Percentiles rank a stretch among this genome's conserved stretches.
These are phyloP conservation scores for Synodontis membranacea DNA, from an alignment of 2,113 vertebrate species.

Conservation along the genomic window DNA sequence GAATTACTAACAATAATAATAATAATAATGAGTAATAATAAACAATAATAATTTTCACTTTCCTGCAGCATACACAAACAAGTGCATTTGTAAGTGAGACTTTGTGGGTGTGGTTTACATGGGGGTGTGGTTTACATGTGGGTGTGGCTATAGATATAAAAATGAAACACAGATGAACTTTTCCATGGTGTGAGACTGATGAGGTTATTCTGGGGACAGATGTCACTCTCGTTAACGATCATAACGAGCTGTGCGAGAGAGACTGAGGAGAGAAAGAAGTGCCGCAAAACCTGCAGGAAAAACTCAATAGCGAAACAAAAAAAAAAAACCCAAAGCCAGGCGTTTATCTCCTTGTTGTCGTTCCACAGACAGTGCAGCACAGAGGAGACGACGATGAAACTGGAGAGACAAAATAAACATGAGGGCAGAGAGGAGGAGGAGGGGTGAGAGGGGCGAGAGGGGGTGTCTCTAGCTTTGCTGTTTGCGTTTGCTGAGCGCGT, in stretches of 20 bases:
- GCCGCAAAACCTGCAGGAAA: conserved; percentile 49
- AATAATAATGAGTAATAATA: conserved; percentile 2
- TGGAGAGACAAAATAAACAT: conserved; percentile 51
- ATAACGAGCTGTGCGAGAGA: conserved; percentile 13
- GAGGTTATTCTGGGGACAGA: not conserved
- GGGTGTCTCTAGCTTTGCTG: conserved; percentile 82
- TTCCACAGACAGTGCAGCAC: conserved; percentile 55
- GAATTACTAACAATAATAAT: not conserved
- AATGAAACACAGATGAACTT: not conserved
- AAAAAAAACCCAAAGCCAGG: conserved; percentile 58
- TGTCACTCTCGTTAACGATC: not conserved
- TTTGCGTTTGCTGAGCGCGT: conserved; percentile 92
- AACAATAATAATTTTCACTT: not conserved
- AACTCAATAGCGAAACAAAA: conserved; percentile 43
- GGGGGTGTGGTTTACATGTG: not conserved
- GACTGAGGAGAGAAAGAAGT: conserved; percentile 62
- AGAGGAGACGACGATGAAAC: conserved; percentile 26
- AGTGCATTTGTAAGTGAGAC: not conserved
- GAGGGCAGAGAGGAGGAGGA: conserved; percentile 33
- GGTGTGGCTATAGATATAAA: not conserved
- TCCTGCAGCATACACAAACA: not conserved
- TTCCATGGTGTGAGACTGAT: not conserved
- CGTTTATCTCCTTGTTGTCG: conserved; percentile 65
- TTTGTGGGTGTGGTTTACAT: not conserved
- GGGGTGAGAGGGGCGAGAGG: conserved; percentile 13